These are phyloP conservation scores for Argentina silus DNA, from an alignment of 2,797 vertebrate species.

Conservation along the genomic window DNA sequence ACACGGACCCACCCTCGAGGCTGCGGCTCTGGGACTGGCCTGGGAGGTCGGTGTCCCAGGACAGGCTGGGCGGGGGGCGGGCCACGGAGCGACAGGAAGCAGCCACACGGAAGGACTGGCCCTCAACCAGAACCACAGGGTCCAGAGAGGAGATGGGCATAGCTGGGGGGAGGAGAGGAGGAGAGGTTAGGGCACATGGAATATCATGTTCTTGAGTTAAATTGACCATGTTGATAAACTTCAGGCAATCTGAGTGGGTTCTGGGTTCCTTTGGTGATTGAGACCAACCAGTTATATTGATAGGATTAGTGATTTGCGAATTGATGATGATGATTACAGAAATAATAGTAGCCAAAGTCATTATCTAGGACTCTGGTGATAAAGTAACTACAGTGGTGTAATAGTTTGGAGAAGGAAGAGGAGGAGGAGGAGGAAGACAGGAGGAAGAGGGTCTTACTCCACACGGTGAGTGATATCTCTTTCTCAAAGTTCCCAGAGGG, in stretches of 20 bases:
- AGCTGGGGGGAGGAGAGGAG: constrained; percentile 59
- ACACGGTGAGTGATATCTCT: constrained; percentile 66
- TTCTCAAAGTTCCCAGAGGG: constrained; percentile 87
- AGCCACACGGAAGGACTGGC: constrained; percentile 78
- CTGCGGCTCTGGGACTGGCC: constrained; percentile 74
- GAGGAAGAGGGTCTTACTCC: constrained; percentile 68
- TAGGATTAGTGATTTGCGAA: neutral
- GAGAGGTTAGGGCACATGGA: neutral
- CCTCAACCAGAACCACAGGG: constrained; percentile 80
- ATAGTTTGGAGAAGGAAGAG: neutral
- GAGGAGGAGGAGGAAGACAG: neutral
- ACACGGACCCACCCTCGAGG: constrained; percentile 75
- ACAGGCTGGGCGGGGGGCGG: constrained; percentile 79
- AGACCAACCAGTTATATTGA: constrained; percentile 19
- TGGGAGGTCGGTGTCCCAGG: constrained; percentile 87
- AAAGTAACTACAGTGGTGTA: no score
- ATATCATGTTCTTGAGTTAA: neutral
- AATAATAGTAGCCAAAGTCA: neutral
- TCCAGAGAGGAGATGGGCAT: constrained; percentile 87
- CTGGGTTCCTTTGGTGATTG: neutral
- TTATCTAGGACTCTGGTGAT: no score
- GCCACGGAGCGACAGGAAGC: constrained; percentile 89
- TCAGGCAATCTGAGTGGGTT: neutral
- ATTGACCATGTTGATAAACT: neutral
- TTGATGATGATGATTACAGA: neutral